Base-by-base conservation (phyloP, 2,888 invertebrate species). In the Mesoligia furuncula region DNA sequence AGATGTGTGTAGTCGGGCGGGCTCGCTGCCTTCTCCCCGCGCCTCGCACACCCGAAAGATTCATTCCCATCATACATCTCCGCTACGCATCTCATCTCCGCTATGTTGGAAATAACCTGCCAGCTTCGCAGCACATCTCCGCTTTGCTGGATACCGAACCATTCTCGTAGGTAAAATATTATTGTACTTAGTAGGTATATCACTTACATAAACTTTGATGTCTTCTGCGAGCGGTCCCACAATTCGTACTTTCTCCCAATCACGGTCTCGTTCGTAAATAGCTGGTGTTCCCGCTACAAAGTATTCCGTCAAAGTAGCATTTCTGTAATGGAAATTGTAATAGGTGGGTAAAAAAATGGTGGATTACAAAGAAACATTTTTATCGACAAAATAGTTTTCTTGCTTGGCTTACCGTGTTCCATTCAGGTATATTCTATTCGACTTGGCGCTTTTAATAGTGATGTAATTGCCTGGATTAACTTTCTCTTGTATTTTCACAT, bases 151-250 rank as follows among this genome's bases (percentile, higher is more conserved):
- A 31, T 31, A 31, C 36, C 36, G 36, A 4, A 4, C 6, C 36
- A 6, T 36, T 6, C 36, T 36, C 36, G 36, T 36, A 36, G 36
- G 36, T 36, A 36, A 36, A 36, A 36, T 36, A 36, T 6, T 36
- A 42, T 72, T 42, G 59, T 64, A n/a, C n/a, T n/a, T n/a, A 59
- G 36, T 62, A 45, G 39, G n/a, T 64, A 54, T 61, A 68, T 77
- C 27, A 79, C 97, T 97, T 97, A 99, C 99, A 96, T 98, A 98
- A 93, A 99, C 97, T 93, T 98, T 97, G 86, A 99, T 98, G 87
- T 98, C 97, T 95, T 98, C 98, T 84, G 97, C 97, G 82, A 98
- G 97, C 42, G 99, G 99, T 88, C 99, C 99, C 72, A 98, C 98
- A 89, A 99, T 98, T 88, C 97, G 97, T 45, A 99, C 97, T 92